Evolutionary conservation across 2,113 vertebrate genomes (phyloP).

Genomic region (Arenaria interpres): DNA sequence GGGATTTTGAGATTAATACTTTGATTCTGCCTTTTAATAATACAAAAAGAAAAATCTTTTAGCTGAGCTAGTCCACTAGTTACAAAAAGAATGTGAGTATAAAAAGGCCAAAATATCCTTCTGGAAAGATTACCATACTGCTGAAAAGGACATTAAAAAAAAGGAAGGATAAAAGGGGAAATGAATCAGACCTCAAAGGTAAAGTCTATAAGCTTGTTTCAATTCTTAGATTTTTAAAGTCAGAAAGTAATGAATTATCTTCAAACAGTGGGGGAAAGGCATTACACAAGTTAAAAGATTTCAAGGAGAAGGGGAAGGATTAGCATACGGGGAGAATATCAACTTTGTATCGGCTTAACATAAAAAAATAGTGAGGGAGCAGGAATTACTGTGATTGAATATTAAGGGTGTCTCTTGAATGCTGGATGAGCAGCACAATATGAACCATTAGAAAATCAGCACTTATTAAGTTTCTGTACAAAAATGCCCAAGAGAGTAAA

Average conservation of each 20-base stretch:
- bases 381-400: not conserved
- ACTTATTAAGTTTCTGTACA: not conserved
- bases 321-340: not conserved
- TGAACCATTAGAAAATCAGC: not conserved
- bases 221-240: slow-evolving; percentile 23
- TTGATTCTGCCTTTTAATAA: not conserved
- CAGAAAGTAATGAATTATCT: slow-evolving; percentile 16
- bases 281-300: slow-evolving; percentile 9
- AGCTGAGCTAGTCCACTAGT: not conserved
- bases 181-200: slow-evolving; percentile 1
- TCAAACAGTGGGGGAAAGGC: not conserved
- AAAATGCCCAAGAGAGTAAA: not conserved
- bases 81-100: not conserved
- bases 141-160: not conserved
- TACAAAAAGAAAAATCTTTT: not conserved
- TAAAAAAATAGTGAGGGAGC: not conserved
- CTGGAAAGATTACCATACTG: not conserved
- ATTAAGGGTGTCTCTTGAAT: not conserved
- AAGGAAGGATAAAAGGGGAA: not conserved
- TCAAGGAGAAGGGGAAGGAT: slow-evolving; percentile 1
- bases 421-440: not conserved
- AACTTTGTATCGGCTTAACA: slow-evolving; percentile 7
- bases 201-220: not conserved
- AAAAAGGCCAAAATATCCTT: not conserved
- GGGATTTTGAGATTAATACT: not conserved